Evolutionary conservation across 2,888 invertebrate species (phyloP).

Genomic region (Acleris emargana): DNA sequence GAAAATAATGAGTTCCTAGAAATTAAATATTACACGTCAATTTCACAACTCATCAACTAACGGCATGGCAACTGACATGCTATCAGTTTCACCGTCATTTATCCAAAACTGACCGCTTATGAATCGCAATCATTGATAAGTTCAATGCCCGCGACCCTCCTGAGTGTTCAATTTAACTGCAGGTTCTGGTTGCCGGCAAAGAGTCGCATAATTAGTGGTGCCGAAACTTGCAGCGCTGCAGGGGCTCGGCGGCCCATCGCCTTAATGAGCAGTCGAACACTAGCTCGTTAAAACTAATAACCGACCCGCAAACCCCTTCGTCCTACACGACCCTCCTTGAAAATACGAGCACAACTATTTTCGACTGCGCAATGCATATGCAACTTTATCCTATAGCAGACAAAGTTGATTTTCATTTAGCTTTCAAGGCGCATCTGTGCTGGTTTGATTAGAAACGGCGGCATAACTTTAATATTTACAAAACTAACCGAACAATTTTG

Average conservation of each 20-base stretch:
- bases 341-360: background rate
- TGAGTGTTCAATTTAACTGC: no score
- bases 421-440: no score
- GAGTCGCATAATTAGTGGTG: background rate
- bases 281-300: slow-evolving; percentile 36
- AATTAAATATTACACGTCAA: no score
- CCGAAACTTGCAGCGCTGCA: slow-evolving; percentile 10
- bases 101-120: slow-evolving; percentile 10
- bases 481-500: background rate
- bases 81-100: background rate
- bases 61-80: background rate
- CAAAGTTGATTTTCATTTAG: background rate
- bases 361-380: no score
- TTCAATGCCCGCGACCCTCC: no score
- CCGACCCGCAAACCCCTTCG: slow-evolving; percentile 7
- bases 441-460: no score
- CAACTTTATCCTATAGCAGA: background rate
- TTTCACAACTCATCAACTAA: background rate
- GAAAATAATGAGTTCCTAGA: no score
- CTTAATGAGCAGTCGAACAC: slow-evolving; percentile 35
- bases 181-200: no score
- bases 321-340: background rate
- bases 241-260: background rate
- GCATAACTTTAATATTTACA: slow-evolving; percentile 7
- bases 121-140: slow-evolving; percentile 21